Conservation (phyloP, 2,888 invertebrate genomes). For the Macaria notata region DNA sequence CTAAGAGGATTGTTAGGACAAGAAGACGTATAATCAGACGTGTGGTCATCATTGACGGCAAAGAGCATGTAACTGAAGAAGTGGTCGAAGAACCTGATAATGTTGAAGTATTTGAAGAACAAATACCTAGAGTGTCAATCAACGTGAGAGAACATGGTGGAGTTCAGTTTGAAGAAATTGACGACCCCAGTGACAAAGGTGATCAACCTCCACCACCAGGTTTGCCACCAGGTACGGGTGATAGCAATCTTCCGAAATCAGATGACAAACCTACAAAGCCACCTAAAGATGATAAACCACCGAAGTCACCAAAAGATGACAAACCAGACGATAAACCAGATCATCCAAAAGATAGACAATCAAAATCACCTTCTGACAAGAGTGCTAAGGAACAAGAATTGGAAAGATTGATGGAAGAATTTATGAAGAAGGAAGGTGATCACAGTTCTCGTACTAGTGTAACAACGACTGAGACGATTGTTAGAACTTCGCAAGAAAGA, state of each 20-base stretch:
- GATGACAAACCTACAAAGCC: constrained; percentile 28
- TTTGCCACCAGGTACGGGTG: constrained; percentile 38
- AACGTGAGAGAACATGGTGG: constrained; percentile 83
- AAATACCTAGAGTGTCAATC: constrained; percentile 87
- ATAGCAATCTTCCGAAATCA: constrained; percentile 30
- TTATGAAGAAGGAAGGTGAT: constrained; percentile 43
- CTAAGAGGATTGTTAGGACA: constrained; percentile 88
- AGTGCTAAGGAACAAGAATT: constrained; percentile 40
- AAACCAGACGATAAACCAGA: constrained; percentile 30
- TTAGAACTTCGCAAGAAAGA: constrained; percentile 15
- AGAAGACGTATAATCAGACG: constrained; percentile 89
- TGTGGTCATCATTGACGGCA: constrained; percentile 90
- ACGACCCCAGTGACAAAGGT: constrained; percentile 48
- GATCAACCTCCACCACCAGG: constrained; percentile 40
- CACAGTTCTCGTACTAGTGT: constrained; percentile 4
- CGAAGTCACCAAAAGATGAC: constrained; percentile 25
- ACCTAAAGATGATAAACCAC: constrained; percentile 12
- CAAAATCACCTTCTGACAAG: constrained; percentile 26
- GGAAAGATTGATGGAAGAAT: constrained; percentile 49
- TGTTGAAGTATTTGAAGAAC: constrained; percentile 87
- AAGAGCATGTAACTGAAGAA: constrained; percentile 92
- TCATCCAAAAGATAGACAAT: constrained; percentile 27
- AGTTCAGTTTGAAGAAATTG: constrained; percentile 61
- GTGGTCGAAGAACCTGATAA: constrained; percentile 92
- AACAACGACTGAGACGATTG: constrained; percentile 15